phyloP scores from a whole-genome alignment of 2,797 vertebrate genomes.

The Sebastes itinus region DNA sequence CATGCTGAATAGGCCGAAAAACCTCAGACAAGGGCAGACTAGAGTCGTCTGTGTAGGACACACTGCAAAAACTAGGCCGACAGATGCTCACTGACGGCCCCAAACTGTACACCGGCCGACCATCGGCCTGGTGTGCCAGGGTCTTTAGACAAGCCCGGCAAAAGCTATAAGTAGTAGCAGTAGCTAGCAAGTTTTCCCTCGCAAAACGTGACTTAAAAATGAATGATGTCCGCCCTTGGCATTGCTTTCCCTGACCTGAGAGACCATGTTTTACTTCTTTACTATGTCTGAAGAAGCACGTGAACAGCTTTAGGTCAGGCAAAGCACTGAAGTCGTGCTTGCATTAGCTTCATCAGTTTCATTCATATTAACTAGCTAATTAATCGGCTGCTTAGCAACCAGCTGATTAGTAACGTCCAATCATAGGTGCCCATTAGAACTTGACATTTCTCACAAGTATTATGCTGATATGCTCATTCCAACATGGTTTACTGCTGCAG shows the following conservation, averaged over 20 bases:
- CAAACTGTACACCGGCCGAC: too few species aligned
- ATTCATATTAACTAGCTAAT: neutral
- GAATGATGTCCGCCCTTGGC: neutral
- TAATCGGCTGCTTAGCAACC: neutral
- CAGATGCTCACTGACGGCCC: too few species aligned
- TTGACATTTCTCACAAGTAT: neutral
- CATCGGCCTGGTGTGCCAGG: too few species aligned
- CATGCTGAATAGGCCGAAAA: too few species aligned
- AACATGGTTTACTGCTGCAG: neutral
- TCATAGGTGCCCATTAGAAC: neutral
- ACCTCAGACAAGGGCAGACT: too few species aligned
- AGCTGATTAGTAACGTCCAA: neutral
- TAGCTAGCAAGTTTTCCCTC: neutral
- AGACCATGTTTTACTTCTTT: neutral
- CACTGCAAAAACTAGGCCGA: too few species aligned
- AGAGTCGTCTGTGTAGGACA: too few species aligned
- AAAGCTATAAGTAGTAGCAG: neutral
- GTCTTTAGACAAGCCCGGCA: neutral
- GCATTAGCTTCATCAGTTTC: neutral
- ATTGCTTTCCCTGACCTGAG: neutral
- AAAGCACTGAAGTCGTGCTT: neutral
- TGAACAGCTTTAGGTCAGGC: neutral
- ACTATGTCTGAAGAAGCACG: neutral
- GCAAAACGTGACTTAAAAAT: neutral
- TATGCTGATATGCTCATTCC: neutral